Evolutionary conservation across 2,888 invertebrate species (phyloP).

Genomic region (Leucozona laternaria): DNA sequence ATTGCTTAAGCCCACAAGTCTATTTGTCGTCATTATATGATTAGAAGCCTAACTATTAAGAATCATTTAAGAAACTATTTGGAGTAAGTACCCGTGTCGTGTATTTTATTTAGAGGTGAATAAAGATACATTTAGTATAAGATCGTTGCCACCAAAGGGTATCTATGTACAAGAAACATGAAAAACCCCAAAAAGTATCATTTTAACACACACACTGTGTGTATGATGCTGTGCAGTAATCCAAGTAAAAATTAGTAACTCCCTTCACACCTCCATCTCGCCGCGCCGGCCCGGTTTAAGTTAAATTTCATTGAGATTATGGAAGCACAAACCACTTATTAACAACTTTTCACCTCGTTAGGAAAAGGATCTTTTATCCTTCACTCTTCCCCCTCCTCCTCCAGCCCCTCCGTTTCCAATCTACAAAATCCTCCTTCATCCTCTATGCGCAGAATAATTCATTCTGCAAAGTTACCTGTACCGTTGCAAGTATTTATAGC

Average conservation of each 20-base stretch:
- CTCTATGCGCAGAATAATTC: slow-evolving; percentile 36
- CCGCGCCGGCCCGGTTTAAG: neutral
- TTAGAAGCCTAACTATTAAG: too few relatives aligned
- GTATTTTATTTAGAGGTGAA: too few relatives aligned
- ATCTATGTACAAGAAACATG: neutral
- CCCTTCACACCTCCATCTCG: neutral
- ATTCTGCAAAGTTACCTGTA: slow-evolving; percentile 45
- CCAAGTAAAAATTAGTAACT: neutral
- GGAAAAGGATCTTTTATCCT: slow-evolving; percentile 16
- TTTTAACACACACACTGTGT: neutral
- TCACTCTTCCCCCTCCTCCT: neutral
- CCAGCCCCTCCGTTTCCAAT: too few relatives aligned
- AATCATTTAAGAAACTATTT: neutral
- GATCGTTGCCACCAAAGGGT: neutral
- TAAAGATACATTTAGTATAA: neutral
- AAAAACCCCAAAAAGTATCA: neutral
- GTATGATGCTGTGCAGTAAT: neutral
- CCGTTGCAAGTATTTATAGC: neutral
- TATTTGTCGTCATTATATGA: too few relatives aligned
- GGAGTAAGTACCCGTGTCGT: too few relatives aligned
- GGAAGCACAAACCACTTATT: slow-evolving; percentile 62
- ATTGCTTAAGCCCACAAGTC: too few relatives aligned
- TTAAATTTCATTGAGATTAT: slow-evolving; percentile 54
- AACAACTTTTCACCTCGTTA: slow-evolving; percentile 65
- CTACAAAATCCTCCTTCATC: neutral